Evolutionary conservation across 2,113 vertebrate species (phyloP).

Genomic region (Fregetta grallaria): DNA sequence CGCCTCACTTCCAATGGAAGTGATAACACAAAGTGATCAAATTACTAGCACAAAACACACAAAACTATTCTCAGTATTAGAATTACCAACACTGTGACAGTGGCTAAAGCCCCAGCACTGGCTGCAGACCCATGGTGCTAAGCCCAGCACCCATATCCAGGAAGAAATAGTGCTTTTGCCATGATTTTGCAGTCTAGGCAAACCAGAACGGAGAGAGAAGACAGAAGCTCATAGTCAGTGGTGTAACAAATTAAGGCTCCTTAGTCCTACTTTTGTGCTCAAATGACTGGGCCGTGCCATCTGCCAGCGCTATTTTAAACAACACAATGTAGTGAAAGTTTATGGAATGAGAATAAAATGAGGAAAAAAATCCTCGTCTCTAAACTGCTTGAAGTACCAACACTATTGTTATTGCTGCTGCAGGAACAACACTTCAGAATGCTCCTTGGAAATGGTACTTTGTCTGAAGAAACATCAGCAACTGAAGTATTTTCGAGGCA

Average conservation of each 20-base stretch:
- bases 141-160: not conserved
- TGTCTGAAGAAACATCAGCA: not conserved
- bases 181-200: not conserved
- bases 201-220: not conserved
- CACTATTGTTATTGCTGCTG: not conserved
- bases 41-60: too few relatives aligned
- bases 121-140: not conserved
- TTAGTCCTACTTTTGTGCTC: not conserved
- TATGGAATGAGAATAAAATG: not conserved
- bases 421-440: not conserved
- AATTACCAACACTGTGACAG: fast-evolving
- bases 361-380: not conserved
- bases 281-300: not conserved
- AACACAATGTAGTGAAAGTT: fast-evolving
- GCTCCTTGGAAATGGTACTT: not conserved
- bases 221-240: not conserved
- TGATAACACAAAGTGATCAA: not conserved
- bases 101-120: not conserved
- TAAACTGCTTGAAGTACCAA: not conserved
- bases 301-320: not conserved
- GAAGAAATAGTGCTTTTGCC: not conserved
- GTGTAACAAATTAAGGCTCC: not conserved
- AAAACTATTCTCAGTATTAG: not conserved
- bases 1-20: not conserved
- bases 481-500: not conserved